These are phyloP conservation scores for Agapornis roseicollis DNA, from an alignment of 2,113 vertebrate species.

Conservation along the genomic window DNA sequence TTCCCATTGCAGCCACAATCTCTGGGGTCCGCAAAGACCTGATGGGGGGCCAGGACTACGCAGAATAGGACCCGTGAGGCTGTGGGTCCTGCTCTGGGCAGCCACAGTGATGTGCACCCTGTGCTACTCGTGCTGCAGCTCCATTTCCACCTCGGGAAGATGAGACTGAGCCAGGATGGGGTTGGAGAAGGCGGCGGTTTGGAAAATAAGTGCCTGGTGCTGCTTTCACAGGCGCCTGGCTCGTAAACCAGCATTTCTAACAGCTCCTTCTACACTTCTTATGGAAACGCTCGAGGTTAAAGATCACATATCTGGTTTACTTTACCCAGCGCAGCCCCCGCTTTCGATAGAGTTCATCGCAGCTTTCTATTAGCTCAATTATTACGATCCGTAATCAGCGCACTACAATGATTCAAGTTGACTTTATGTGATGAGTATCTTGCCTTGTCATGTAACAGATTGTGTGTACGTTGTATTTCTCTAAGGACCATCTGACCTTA, in stretches of 20 bases:
- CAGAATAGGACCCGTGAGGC: not conserved
- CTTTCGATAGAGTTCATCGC: conserved; percentile 1
- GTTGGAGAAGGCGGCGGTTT: accelerated
- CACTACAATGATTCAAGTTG: conserved; percentile 72
- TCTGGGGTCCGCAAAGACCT: not conserved
- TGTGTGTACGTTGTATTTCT: conserved; percentile 82
- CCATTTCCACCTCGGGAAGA: not conserved
- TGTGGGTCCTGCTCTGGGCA: not conserved
- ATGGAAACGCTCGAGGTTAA: not conserved
- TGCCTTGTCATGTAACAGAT: conserved; percentile 82
- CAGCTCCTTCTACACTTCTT: not conserved
- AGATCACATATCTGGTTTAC: not conserved
- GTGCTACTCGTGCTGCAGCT: not conserved
- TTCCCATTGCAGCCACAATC: not conserved
- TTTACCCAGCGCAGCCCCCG: not conserved
- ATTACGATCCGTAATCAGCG: conserved; percentile 66
- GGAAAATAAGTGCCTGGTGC: not conserved
- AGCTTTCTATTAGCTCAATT: conserved; percentile 59
- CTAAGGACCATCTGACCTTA: conserved; percentile 82
- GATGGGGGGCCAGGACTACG: not conserved
- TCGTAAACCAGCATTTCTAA: not conserved
- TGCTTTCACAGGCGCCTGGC: not conserved
- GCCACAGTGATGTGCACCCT: not conserved
- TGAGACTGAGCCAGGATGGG: accelerated
- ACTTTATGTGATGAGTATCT: conserved; percentile 76